Conservation (phyloP, 2,888 invertebrate genomes). For the Nematopogon swammerdamellus region DNA sequence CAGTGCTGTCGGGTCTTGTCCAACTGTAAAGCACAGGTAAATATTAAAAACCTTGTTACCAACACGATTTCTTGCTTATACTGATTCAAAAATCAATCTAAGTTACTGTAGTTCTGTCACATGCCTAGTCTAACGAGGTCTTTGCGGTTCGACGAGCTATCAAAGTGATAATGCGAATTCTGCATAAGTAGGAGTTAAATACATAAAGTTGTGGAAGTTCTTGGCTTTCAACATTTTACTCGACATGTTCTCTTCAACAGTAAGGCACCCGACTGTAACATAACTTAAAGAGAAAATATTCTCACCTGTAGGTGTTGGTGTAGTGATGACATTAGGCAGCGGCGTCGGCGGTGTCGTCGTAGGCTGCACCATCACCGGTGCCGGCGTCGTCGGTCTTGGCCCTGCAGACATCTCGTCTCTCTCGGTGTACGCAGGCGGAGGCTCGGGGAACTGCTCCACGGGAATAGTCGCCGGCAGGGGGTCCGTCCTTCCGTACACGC, state of each 20-base stretch:
- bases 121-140: too few species aligned
- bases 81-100: too few species aligned
- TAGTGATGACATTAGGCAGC: slow-evolving; percentile 22
- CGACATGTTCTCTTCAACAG: too few species aligned
- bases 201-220: too few species aligned
- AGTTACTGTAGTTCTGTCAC: too few species aligned
- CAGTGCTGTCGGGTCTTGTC: neutral
- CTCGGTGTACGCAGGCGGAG: slow-evolving; percentile 36
- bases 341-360: neutral
- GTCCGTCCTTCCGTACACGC: neutral
- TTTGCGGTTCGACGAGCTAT: too few species aligned
- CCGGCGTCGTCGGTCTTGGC: slow-evolving; percentile 11
- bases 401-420: neutral
- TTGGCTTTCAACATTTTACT: too few species aligned
- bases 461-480: slow-evolving; percentile 20
- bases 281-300: too few species aligned
- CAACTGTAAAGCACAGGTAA: neutral
- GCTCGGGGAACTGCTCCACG: slow-evolving; percentile 26
- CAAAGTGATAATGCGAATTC: too few species aligned
- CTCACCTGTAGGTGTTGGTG: slow-evolving; percentile 16
- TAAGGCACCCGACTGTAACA: too few species aligned
- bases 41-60: neutral
- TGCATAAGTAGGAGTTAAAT: too few species aligned
- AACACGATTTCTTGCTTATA: neutral
- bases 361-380: neutral